Conservation (phyloP, 2,113 vertebrate species). For the Pterocles orientalis region DNA sequence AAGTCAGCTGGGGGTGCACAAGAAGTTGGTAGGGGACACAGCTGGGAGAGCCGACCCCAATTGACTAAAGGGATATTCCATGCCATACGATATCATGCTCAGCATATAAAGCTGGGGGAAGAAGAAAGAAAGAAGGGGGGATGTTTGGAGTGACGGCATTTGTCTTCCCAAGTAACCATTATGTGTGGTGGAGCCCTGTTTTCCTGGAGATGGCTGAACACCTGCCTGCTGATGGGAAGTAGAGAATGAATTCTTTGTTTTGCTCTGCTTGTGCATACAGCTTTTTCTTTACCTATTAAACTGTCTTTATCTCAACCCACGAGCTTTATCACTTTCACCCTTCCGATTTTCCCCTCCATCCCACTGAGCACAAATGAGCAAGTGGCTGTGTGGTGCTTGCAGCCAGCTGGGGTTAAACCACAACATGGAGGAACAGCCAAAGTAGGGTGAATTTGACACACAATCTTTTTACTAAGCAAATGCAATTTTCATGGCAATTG, state of each 20-base stretch:
- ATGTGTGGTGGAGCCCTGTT: not conserved
- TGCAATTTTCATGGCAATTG: not conserved
- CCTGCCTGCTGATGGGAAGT: too few relatives aligned
- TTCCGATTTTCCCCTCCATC: not conserved
- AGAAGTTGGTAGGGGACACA: too few relatives aligned
- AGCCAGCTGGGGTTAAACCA: not conserved
- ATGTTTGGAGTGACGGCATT: too few relatives aligned
- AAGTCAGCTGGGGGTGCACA: too few relatives aligned
- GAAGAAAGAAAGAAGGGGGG: too few relatives aligned
- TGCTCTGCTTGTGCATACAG: fast-evolving
- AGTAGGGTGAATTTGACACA: not conserved
- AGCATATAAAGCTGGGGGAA: too few relatives aligned
- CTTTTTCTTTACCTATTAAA: not conserved
- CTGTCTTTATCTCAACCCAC: not conserved
- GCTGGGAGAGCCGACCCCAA: too few relatives aligned
- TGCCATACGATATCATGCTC: too few relatives aligned
- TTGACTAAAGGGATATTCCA: too few relatives aligned
- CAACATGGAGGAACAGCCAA: not conserved
- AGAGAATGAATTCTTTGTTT: not conserved
- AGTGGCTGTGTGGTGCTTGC: too few relatives aligned
- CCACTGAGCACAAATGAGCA: fast-evolving
- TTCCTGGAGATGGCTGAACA: too few relatives aligned
- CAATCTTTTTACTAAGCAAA: not conserved
- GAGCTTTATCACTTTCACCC: not conserved
- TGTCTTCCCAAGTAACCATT: too few relatives aligned